A percentile compares a stretch with the other conserved stretches of the same genome.
Evolutionary conservation across 2,888 invertebrate genomes (phyloP).

Genomic region (Drosophila kuntzei): DNA sequence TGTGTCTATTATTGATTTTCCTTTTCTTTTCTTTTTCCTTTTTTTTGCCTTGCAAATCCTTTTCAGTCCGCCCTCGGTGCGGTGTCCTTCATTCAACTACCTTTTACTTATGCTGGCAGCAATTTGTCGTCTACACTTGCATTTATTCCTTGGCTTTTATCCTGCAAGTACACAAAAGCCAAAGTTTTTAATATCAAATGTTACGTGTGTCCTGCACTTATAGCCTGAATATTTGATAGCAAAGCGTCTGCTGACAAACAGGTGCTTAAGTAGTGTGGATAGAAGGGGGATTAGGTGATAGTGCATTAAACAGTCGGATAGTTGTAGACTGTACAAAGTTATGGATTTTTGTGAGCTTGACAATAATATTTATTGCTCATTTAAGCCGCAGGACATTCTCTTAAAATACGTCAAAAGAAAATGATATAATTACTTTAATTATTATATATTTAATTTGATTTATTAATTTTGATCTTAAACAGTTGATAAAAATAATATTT

Average conservation of each 20-base stretch:
- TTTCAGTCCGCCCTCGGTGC: constrained; percentile 14
- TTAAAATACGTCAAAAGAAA: neutral
- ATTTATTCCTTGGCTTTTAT: constrained; percentile 36
- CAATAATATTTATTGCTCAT: neutral
- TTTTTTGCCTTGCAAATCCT: constrained; percentile 40
- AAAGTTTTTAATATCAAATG: constrained; percentile 28
- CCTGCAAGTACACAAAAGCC: constrained; percentile 39
- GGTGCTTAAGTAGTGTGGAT: neutral
- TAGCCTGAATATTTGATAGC: constrained; percentile 45
- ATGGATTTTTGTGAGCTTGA: neutral
- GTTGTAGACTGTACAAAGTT: constrained; percentile 37
- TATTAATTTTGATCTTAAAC: no score
- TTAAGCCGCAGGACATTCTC: constrained; percentile 22
- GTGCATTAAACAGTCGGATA: constrained; percentile 19
- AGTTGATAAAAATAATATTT: no score
- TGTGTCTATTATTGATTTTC: constrained; percentile 72
- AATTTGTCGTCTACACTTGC: constrained; percentile 51
- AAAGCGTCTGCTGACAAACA: constrained; percentile 17
- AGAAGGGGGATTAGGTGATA: no score
- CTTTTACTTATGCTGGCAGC: constrained; percentile 52
- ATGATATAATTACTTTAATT: neutral
- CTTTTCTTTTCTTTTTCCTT: constrained; percentile 7
- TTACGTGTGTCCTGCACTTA: constrained; percentile 33
- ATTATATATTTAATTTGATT: neutral
- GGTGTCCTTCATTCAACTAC: constrained; percentile 48